phyloP scores from a whole-genome alignment of 1,140 invertebrate species.

The Drosophila pectinifera region DNA sequence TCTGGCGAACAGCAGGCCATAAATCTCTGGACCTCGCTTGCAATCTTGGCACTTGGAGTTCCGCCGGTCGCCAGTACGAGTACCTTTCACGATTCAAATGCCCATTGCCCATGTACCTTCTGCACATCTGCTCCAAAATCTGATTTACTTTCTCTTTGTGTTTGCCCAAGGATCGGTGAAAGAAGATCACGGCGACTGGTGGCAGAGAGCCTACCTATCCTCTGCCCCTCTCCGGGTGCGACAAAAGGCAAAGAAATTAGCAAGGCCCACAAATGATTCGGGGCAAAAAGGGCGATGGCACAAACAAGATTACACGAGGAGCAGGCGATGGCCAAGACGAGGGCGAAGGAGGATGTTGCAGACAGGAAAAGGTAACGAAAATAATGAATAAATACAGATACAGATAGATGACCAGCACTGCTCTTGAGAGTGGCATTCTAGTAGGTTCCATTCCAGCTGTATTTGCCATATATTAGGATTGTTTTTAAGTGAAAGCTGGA shows the following conservation, averaged over 20 bases:
- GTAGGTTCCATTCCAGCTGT: neutral
- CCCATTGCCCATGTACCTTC: conserved; percentile 8
- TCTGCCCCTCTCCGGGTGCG: conserved; percentile 10
- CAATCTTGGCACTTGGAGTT: conserved; percentile 47
- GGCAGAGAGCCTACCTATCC: conserved; percentile 27
- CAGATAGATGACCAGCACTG: neutral
- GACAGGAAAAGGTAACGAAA: conserved; percentile 38
- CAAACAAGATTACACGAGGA: conserved; percentile 74
- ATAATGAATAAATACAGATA: conserved; percentile 21
- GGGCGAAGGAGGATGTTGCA: conserved; percentile 30
- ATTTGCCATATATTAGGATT: neutral
- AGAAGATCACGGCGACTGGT: conserved; percentile 75
- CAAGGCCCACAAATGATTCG: conserved; percentile 69
- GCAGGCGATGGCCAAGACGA: conserved; percentile 13
- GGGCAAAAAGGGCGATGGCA: conserved; percentile 74
- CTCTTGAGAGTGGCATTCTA: neutral
- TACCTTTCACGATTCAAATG: conserved; percentile 10
- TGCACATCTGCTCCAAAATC: conserved; percentile 80
- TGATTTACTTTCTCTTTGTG: conserved; percentile 80
- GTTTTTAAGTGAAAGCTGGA: neutral
- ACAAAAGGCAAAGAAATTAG: conserved; percentile 67
- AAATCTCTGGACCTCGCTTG: conserved; percentile 51
- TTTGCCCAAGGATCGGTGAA: conserved; percentile 45
- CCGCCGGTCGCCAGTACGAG: conserved; percentile 18
- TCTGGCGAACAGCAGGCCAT: conserved; percentile 49